Evolutionary conservation across 2,888 invertebrate genomes (phyloP).

Genomic region (Oeneis ivallda): DNA sequence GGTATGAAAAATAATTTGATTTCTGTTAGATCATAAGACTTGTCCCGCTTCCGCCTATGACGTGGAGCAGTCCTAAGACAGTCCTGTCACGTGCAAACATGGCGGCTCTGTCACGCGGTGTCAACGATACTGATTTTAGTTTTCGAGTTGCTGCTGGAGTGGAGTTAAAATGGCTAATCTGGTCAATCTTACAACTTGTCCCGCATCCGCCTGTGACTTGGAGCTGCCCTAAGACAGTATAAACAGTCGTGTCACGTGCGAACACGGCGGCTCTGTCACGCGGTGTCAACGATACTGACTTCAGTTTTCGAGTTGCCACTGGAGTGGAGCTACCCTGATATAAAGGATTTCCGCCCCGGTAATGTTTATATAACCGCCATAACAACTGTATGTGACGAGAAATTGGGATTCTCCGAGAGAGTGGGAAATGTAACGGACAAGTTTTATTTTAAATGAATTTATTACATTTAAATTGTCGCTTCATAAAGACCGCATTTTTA

Average conservation of each 20-base stretch:
- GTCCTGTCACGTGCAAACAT: conserved; percentile 48
- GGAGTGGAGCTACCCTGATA: conserved; percentile 24
- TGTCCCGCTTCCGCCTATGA: conserved; percentile 23
- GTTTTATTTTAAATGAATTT: not conserved
- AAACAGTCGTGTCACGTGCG: conserved; percentile 50
- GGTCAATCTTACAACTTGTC: conserved; percentile 1
- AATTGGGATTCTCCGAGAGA: conserved; percentile 4
- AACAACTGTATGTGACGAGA: conserved; percentile 24
- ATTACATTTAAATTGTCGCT: not conserved
- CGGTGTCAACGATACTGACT: conserved; percentile 51
- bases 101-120: conserved; percentile 48
- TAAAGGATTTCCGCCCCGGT: conserved; percentile 23
- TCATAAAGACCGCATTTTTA: not conserved
- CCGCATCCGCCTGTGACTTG: conserved; percentile 33
- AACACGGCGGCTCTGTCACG: conserved; percentile 46
- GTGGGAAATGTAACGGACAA: not conserved
- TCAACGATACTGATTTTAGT: conserved; percentile 51
- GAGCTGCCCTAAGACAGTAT: conserved; percentile 24
- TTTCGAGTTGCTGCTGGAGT: conserved; percentile 31
- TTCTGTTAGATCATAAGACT: not conserved
- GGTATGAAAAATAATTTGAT: not conserved
- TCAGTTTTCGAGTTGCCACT: conserved; percentile 40
- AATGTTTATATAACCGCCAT: conserved; percentile 26
- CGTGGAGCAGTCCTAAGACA: conserved; percentile 39
- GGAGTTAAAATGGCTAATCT: not conserved